These are phyloP conservation scores for Marcusenius ussheri DNA, from an alignment of 2,113 vertebrate species.

Conservation along the genomic window DNA sequence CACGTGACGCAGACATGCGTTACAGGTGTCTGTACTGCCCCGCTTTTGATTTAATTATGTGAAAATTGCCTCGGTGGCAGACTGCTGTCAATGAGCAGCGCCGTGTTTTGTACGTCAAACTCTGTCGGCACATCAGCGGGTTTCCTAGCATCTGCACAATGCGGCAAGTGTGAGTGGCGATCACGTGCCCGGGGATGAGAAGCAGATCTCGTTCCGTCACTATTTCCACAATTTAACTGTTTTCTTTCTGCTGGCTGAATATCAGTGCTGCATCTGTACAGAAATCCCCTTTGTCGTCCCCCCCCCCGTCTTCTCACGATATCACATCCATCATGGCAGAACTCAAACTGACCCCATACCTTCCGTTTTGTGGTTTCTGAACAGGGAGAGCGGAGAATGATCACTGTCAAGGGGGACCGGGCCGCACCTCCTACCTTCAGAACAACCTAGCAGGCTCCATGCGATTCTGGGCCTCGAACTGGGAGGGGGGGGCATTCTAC, in stretches of 20 bases:
- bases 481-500: neutral
- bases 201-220: slow-evolving; percentile 3
- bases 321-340: neutral
- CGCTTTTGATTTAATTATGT: neutral
- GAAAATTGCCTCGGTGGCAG: neutral
- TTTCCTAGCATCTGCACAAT: neutral
- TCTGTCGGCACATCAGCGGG: neutral
- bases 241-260: slow-evolving; percentile 9
- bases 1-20: neutral
- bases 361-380: neutral
- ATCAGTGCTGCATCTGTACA: neutral
- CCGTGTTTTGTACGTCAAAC: too few relatives aligned
- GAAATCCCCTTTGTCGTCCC: neutral
- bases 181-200: neutral
- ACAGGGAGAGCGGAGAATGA: neutral
- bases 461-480: neutral
- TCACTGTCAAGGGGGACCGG: neutral
- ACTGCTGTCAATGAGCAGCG: neutral
- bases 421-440: neutral
- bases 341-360: neutral
- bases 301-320: neutral
- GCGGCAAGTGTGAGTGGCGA: neutral
- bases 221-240: neutral
- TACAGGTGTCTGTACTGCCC: neutral
- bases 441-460: neutral